Conservation (phyloP, 2,888 invertebrate genomes). For the Rhaphigaster nebulosa region DNA sequence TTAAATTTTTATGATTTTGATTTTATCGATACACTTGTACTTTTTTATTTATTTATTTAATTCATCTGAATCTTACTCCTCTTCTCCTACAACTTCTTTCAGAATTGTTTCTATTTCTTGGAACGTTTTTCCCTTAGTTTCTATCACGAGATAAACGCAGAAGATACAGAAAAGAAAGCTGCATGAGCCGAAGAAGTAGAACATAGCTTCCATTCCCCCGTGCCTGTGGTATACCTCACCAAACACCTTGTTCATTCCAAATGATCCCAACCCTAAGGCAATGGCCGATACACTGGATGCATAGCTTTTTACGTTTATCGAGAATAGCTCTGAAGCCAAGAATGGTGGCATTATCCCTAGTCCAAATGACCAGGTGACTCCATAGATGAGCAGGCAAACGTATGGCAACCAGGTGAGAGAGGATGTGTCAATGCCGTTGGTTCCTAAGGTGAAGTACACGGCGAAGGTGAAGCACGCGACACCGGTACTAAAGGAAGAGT, state of each 20-base stretch:
- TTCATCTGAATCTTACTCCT: not conserved
- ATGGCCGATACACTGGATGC: constrained; percentile 63
- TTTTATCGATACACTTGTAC: too few species aligned
- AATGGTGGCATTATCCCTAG: constrained; percentile 68
- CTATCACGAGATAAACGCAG: constrained; percentile 61
- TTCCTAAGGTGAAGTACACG: constrained; percentile 62
- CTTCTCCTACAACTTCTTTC: not conserved
- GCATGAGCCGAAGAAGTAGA: constrained; percentile 60
- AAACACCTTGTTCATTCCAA: constrained; percentile 62
- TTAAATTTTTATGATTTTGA: too few species aligned
- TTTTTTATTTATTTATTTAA: not conserved
- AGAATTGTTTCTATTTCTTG: constrained; percentile 63
- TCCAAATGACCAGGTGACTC: constrained; percentile 74
- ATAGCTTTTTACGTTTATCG: constrained; percentile 64
- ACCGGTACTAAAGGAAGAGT: constrained; percentile 61
- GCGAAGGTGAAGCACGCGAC: constrained; percentile 55
- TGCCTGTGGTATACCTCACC: constrained; percentile 55
- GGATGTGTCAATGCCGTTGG: constrained; percentile 66
- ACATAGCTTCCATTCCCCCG: constrained; percentile 63
- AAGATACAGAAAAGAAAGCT: constrained; percentile 60
- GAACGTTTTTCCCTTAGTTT: constrained; percentile 65
- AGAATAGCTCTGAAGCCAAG: constrained; percentile 63
- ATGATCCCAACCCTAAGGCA: constrained; percentile 62
- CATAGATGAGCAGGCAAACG: constrained; percentile 73
- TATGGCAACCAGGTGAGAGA: constrained; percentile 70